Conservation (phyloP, 2,113 vertebrate species). For the Gadus macrocephalus region DNA sequence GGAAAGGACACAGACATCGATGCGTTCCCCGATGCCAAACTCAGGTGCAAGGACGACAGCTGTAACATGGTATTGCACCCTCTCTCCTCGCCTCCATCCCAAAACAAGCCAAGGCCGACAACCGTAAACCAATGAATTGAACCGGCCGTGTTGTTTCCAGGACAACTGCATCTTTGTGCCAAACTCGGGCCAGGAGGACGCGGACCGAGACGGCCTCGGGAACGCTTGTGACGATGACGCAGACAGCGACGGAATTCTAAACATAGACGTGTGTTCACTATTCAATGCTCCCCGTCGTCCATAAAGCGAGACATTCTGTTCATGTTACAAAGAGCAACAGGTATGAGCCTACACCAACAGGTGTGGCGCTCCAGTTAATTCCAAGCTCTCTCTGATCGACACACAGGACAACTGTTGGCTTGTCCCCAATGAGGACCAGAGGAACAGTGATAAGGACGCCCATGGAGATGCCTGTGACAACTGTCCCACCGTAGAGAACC, state of each 20-base stretch:
- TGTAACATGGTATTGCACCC: slow-evolving; percentile 79
- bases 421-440: slow-evolving; percentile 85
- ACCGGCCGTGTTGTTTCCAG: slow-evolving; percentile 59
- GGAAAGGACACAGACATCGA: slow-evolving; percentile 95
- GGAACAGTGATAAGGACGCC: slow-evolving; percentile 85
- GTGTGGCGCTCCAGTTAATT: background rate
- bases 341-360: too few species aligned
- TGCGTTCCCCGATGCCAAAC: slow-evolving; percentile 83
- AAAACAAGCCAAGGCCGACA: too few species aligned
- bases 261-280: slow-evolving; percentile 75
- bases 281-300: too few species aligned
- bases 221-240: slow-evolving; percentile 92
- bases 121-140: background rate
- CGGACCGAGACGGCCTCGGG: slow-evolving; percentile 84
- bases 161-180: slow-evolving; percentile 94
- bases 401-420: slow-evolving; percentile 93
- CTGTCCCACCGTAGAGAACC: slow-evolving; percentile 81
- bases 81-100: background rate
- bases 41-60: slow-evolving; percentile 77
- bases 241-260: slow-evolving; percentile 87
- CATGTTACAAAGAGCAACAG: too few species aligned
- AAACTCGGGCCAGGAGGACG: slow-evolving; percentile 97
- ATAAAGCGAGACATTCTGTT: too few species aligned
- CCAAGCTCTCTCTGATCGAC: background rate
- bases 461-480: slow-evolving; percentile 97